Percentiles rank a stretch among this genome's conserved stretches.
Conservation (phyloP, 2,888 invertebrate genomes). For the Osmoderma eremita region DNA sequence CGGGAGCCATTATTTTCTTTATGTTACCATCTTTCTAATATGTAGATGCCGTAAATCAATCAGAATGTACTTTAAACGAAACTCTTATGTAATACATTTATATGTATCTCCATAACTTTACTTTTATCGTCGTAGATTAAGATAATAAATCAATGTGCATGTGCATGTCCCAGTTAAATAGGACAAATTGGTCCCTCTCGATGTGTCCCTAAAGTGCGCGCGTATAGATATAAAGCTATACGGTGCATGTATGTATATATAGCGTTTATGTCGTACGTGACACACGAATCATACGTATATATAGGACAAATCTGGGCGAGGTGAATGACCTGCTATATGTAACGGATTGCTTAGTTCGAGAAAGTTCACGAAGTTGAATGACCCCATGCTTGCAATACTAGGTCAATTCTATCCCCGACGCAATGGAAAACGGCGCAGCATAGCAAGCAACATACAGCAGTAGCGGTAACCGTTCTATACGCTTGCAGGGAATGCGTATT, state of each 20-base stretch:
- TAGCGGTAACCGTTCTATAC: too few species aligned
- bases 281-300: conserved; percentile 22
- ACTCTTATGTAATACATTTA: too few species aligned
- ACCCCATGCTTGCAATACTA: conserved; percentile 55
- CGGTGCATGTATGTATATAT: background rate
- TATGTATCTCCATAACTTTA: background rate
- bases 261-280: conserved; percentile 7
- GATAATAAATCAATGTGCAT: conserved; percentile 5
- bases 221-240: background rate
- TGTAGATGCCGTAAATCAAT: too few species aligned
- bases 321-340: conserved; percentile 61
- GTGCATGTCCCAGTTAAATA: conserved; percentile 42
- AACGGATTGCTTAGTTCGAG: conserved; percentile 56
- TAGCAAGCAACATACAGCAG: background rate
- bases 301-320: conserved; percentile 49
- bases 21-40: too few species aligned
- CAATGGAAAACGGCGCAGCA: conserved; percentile 14
- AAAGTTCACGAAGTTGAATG: conserved; percentile 61
- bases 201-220: conserved; percentile 9
- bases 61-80: too few species aligned
- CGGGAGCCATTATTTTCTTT: too few species aligned
- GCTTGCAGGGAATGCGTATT: too few species aligned
- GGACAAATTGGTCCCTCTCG: conserved; percentile 40
- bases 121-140: conserved; percentile 13
- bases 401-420: conserved; percentile 55